Evolutionary conservation across 2,888 invertebrate species (phyloP), one percentile per base, ranked within the genome.

Genomic region (Nomada hirtipes): DNA sequence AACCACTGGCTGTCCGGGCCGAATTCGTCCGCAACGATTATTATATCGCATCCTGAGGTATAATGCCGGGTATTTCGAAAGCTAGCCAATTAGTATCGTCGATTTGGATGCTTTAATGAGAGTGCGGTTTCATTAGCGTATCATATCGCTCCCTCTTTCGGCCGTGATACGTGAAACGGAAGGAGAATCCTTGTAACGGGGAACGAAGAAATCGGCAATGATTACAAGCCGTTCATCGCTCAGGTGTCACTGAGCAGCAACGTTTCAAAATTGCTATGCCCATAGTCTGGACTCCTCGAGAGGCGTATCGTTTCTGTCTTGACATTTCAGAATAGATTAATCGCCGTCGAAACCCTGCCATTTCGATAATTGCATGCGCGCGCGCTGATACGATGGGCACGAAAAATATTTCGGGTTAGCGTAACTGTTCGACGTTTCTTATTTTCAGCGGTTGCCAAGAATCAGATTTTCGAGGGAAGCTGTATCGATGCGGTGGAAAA

Each of bases 21-120:
- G 88, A 88, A 87, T 90, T 89, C 84, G 88, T 90, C 90, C 85
- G 85, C 83, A 84, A 88, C 89, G 90, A 92, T 91, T 91, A 92
- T 91, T 91, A 89, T 90, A 92, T 90, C 89, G 90, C 87, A 86
- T 80, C 80, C 83, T 88, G 86, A 88, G 89, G 86, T 57, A 57
- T 91, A 92, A 92, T 92, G 89, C 89, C 84, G 85, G 91, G 86
- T 91, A 88, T 91, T 89, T 88, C 87, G 85, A 88, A 91, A 90
- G 86, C 89, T 83, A 79, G 85, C 89, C 89, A 89, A 89, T 89
- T 89, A 90, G 89, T 86, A 89, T 89, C 87, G 87, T 88, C 87
- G 86, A 89, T 88, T 90, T 88, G 84, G 88, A 85, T 86, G 87
- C 83, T 87, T 87, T 89, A 88, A 89, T 88, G 86, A 88, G 88